phyloP scores from a whole-genome alignment of 2,797 vertebrate genomes.

The Dicrostonyx torquatus region DNA sequence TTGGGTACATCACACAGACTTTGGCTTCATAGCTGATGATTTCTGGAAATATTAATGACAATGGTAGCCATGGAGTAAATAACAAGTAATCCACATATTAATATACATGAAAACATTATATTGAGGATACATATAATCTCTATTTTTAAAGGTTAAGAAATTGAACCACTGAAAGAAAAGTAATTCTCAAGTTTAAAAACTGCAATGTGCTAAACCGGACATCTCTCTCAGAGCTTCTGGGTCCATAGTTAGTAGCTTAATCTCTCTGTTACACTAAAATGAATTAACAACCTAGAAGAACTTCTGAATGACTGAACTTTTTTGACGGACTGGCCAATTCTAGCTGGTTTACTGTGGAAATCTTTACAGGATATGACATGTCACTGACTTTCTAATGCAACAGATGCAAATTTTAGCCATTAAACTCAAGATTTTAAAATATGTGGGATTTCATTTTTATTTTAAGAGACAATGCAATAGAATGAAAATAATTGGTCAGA shows the following conservation, averaged over 20 bases:
- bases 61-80: neutral
- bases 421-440: neutral
- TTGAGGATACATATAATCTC: neutral
- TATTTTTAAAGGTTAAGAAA: slow-evolving; percentile 37
- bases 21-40: neutral
- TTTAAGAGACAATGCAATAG: neutral
- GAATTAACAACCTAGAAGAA: neutral
- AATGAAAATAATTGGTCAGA: neutral
- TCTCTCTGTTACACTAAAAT: neutral
- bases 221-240: neutral
- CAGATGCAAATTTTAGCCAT: neutral
- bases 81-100: neutral
- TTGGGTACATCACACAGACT: neutral
- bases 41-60: slow-evolving; percentile 12
- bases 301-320: neutral
- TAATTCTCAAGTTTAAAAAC: neutral
- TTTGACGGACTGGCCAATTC: neutral
- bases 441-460: neutral
- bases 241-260: slow-evolving; percentile 23
- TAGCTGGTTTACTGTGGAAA: neutral
- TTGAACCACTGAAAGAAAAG: neutral
- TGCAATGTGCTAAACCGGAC: neutral
- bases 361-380: neutral
- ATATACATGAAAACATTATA: neutral
- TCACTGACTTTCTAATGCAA: neutral